A percentile compares a stretch with the other conserved stretches of the same genome.
These are phyloP conservation scores for Euleptes europaea DNA, from an alignment of 2,113 vertebrate species.

Conservation along the genomic window DNA sequence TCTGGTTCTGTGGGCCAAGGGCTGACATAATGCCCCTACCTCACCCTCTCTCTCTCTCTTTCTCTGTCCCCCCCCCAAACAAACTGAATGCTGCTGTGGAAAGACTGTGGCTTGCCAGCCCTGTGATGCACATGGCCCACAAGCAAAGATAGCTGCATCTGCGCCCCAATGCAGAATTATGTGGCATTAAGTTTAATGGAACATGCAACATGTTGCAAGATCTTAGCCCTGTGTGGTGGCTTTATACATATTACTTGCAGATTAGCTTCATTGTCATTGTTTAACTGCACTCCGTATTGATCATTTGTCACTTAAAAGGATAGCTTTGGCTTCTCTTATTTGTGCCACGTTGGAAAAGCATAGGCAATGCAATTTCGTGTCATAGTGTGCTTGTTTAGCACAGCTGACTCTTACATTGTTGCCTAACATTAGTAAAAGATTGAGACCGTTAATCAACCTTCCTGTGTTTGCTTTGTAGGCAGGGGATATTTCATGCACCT, in stretches of 20 bases:
- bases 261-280: not conserved
- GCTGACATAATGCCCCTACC: too few species aligned
- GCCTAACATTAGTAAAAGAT: not conserved
- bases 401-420: not conserved
- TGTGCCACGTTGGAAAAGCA: not conserved
- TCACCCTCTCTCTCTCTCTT: too few species aligned
- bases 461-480: constrained; percentile 63
- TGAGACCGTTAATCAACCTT: not conserved
- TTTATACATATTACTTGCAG: not conserved
- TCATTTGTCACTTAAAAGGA: not conserved
- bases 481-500: constrained; percentile 87
- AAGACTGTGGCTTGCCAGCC: too few species aligned
- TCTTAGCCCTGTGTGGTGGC: not conserved
- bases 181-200: not conserved
- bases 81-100: too few species aligned
- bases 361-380: not conserved
- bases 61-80: too few species aligned
- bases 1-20: too few species aligned
- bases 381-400: not conserved
- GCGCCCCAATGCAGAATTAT: not conserved
- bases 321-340: not conserved
- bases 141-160: not conserved
- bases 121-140: not conserved
- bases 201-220: not conserved
- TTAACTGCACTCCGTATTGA: not conserved